Conservation (phyloP, 2,797 vertebrate genomes). For the Distichodus sexfasciatus region DNA sequence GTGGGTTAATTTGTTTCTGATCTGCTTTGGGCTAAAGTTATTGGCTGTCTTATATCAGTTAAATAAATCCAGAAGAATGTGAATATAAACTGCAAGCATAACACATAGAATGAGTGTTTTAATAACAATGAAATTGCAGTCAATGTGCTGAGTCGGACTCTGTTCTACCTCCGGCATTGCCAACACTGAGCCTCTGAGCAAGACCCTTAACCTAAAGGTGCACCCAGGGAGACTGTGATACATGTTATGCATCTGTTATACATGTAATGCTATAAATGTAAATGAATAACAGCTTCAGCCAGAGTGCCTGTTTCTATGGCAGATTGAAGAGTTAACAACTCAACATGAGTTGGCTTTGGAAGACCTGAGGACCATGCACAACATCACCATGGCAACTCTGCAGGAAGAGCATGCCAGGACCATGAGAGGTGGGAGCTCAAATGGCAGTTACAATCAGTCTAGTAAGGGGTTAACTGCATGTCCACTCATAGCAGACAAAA, state of each 20-base stretch:
- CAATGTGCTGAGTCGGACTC: too few relatives aligned
- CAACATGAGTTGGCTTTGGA: slow-evolving; percentile 80
- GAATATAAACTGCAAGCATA: too few relatives aligned
- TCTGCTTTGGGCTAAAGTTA: background rate
- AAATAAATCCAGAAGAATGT: background rate
- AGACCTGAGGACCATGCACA: slow-evolving; percentile 85
- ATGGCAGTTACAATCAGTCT: too few relatives aligned
- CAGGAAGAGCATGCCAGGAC: slow-evolving; percentile 86
- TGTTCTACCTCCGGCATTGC: too few relatives aligned
- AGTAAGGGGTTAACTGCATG: too few relatives aligned
- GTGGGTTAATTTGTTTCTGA: background rate
- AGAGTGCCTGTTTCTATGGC: slow-evolving; percentile 15
- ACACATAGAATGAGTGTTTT: too few relatives aligned
- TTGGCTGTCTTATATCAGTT: background rate
- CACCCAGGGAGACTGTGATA: too few relatives aligned
- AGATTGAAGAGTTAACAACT: slow-evolving; percentile 88
- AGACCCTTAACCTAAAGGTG: too few relatives aligned
- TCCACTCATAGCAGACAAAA: background rate
- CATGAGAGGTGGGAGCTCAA: slow-evolving; percentile 79
- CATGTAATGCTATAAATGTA: too few relatives aligned
- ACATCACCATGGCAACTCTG: slow-evolving; percentile 79
- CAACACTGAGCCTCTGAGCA: too few relatives aligned
- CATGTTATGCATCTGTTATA: too few relatives aligned
- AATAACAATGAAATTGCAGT: too few relatives aligned
- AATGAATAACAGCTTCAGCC: background rate